A percentile compares a stretch with the other conserved stretches of the same genome.
Conservation (phyloP, 1,140 invertebrate species). For the Cotesia vestalis region DNA sequence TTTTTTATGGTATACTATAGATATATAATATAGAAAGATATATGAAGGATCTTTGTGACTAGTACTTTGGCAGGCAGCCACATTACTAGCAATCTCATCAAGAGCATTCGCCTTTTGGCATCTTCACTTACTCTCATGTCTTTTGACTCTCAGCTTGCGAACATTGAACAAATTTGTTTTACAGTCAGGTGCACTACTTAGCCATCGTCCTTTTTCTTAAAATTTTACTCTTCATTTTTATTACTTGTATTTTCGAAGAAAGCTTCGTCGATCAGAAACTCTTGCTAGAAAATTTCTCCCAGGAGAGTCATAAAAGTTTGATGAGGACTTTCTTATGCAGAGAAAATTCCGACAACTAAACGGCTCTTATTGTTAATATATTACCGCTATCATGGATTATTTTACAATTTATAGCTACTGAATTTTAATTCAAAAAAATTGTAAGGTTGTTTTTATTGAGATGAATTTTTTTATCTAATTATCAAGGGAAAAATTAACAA, state of each 20-base stretch:
- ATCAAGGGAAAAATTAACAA: too few relatives aligned
- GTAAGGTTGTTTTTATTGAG: too few relatives aligned
- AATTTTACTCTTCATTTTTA: too few relatives aligned
- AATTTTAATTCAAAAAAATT: too few relatives aligned
- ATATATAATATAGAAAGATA: constrained; percentile 1
- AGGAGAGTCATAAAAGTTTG: constrained; percentile 12
- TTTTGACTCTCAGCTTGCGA: neutral
- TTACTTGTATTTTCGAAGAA: neutral
- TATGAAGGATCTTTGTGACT: constrained; percentile 8
- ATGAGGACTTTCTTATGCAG: neutral
- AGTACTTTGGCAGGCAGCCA: constrained; percentile 12
- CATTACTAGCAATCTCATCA: constrained; percentile 15
- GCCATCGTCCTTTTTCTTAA: too few relatives aligned
- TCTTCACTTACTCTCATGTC: neutral
- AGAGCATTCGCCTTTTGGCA: constrained; percentile 9
- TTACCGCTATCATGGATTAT: neutral
- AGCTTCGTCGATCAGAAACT: constrained; percentile 2
- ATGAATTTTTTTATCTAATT: too few relatives aligned
- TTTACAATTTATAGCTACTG: too few relatives aligned
- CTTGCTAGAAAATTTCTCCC: neutral
- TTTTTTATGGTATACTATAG: neutral
- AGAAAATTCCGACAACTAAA: constrained; percentile 1
- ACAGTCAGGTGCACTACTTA: constrained; percentile 5
- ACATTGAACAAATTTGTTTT: neutral
- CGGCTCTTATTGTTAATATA: neutral